These are phyloP conservation scores for Metopolophium dirhodum DNA, from an alignment of 1,140 invertebrate species.

Conservation along the genomic window DNA sequence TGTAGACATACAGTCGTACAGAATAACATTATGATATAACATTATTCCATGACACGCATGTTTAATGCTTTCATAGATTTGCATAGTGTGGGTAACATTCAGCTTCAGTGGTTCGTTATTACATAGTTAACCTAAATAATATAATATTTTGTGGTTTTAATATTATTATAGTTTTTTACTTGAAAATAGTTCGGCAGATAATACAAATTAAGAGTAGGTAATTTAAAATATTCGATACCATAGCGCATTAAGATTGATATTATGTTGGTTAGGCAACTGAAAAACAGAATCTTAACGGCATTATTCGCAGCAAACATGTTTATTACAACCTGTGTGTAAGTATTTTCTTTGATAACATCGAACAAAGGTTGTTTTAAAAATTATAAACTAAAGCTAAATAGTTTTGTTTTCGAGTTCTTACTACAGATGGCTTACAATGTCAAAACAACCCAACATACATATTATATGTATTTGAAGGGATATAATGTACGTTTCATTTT, in stretches of 20 bases:
- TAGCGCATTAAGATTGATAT: neutral
- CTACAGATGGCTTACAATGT: neutral
- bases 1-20: neutral
- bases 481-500: neutral
- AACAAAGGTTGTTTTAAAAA: neutral
- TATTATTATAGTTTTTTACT: too few species aligned
- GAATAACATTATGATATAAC: neutral
- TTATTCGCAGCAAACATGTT: neutral
- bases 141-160: neutral
- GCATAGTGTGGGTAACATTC: neutral
- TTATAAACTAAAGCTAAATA: neutral
- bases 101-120: neutral
- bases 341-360: neutral
- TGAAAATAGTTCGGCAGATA: too few species aligned
- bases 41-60: neutral
- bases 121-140: neutral
- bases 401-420: neutral
- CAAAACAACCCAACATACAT: neutral
- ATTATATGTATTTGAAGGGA: neutral
- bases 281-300: neutral
- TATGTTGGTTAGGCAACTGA: neutral
- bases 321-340: neutral
- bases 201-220: too few species aligned
- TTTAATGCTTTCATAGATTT: neutral
- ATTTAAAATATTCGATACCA: neutral